A percentile compares a stretch with the other conserved stretches of the same genome.
Conservation (phyloP, 2,113 vertebrate species). For the Anseranas semipalmata region DNA sequence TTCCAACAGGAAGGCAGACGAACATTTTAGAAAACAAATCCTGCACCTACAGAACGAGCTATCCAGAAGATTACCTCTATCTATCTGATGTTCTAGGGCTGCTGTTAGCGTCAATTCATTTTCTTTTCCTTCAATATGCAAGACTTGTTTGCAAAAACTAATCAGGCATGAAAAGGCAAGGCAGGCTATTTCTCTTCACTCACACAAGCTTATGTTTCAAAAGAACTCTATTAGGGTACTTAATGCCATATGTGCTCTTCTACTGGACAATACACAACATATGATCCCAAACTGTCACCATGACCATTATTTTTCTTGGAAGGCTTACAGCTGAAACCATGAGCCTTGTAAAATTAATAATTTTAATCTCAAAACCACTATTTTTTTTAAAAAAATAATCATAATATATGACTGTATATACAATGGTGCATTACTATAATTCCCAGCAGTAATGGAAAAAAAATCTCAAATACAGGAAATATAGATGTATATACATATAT, state of each 20-base stretch:
- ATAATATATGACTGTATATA: neutral
- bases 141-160: constrained; percentile 42
- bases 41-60: neutral
- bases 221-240: neutral
- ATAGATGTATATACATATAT: neutral
- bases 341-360: neutral
- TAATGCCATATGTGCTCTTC: neutral
- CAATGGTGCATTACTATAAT: neutral
- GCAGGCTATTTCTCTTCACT: neutral
- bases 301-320: neutral
- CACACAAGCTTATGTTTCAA: neutral
- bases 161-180: neutral
- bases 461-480: neutral
- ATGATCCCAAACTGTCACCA: neutral
- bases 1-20: neutral
- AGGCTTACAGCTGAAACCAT: neutral
- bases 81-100: neutral
- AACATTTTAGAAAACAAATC: neutral
- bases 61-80: neutral
- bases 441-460: neutral
- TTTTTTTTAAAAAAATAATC: neutral
- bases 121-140: neutral
- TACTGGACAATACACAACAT: neutral
- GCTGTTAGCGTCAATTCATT: neutral
- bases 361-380: neutral